A percentile compares a stretch with the other conserved stretches of the same genome.
These are phyloP conservation scores for Timema podura DNA, from an alignment of 2,888 invertebrate genomes.

Conservation along the genomic window DNA sequence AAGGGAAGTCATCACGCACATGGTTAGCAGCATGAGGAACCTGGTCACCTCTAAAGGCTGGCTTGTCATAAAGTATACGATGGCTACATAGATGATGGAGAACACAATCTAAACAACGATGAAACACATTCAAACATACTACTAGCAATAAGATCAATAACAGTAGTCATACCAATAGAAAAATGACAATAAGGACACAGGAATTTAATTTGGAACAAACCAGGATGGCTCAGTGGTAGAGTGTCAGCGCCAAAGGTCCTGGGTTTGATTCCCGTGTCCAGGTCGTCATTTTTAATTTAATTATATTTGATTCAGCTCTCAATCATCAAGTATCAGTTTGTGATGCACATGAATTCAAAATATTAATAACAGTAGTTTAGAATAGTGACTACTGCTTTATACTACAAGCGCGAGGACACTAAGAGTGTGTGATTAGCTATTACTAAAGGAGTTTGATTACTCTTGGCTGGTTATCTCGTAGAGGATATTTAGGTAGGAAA, in stretches of 20 bases:
- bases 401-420: neutral
- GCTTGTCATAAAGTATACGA: slow-evolving; percentile 93
- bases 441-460: too few relatives aligned
- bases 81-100: slow-evolving; percentile 79
- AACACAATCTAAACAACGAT: slow-evolving; percentile 67
- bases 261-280: too few relatives aligned
- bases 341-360: too few relatives aligned
- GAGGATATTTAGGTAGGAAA: too few relatives aligned
- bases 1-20: slow-evolving; percentile 77
- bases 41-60: slow-evolving; percentile 87
- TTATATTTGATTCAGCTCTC: neutral
- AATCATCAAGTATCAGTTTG: too few relatives aligned
- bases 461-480: too few relatives aligned
- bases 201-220: neutral
- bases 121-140: slow-evolving; percentile 13
- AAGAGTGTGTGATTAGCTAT: neutral
- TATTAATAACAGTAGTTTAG: too few relatives aligned
- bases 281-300: too few relatives aligned
- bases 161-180: neutral
- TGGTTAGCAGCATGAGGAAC: slow-evolving; percentile 72
- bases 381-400: neutral
- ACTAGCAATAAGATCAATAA: neutral
- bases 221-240: too few relatives aligned
- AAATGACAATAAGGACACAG: neutral
- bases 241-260: too few relatives aligned